A percentile compares a stretch with the other conserved stretches of the same genome.
Evolutionary conservation across 2,113 vertebrate genomes (phyloP).

Genomic region (Cygnus buccinator): DNA sequence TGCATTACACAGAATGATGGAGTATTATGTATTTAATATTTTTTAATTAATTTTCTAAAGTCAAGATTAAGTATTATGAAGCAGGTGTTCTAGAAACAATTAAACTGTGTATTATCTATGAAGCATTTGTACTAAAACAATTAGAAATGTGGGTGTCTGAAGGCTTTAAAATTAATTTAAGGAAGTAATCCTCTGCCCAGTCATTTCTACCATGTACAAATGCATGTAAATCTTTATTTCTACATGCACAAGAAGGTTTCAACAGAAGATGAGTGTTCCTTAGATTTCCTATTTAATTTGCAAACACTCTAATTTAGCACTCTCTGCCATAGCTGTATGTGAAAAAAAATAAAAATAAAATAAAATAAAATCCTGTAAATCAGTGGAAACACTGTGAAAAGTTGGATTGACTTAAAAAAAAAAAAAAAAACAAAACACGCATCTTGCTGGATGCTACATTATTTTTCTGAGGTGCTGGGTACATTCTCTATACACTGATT

Average conservation of each 20-base stretch:
- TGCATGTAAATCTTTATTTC: neutral
- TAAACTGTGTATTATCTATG: conserved; percentile 18
- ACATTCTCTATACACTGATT: neutral
- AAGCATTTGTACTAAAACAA: neutral
- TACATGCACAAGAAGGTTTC: neutral
- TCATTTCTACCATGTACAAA: neutral
- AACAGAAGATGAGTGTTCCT: neutral
- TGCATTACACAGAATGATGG: conserved; percentile 30
- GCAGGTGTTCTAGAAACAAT: conserved; percentile 44
- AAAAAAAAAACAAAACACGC: neutral
- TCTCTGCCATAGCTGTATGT: neutral
- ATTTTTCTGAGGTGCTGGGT: neutral
- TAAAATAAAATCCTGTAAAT: neutral
- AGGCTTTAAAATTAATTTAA: conserved; percentile 11
- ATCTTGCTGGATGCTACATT: neutral
- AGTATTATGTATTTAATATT: conserved; percentile 46
- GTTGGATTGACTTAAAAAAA: neutral
- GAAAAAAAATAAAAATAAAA: neutral
- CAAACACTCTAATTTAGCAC: neutral
- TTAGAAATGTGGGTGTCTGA: neutral
- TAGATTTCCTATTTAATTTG: conserved; percentile 1
- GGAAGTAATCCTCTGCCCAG: neutral
- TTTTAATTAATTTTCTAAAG: conserved; percentile 64
- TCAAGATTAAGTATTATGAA: neutral
- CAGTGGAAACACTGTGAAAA: neutral